Base-by-base conservation (phyloP, 1,140 invertebrate species). In the Pseudomyrmex concolor region DNA sequence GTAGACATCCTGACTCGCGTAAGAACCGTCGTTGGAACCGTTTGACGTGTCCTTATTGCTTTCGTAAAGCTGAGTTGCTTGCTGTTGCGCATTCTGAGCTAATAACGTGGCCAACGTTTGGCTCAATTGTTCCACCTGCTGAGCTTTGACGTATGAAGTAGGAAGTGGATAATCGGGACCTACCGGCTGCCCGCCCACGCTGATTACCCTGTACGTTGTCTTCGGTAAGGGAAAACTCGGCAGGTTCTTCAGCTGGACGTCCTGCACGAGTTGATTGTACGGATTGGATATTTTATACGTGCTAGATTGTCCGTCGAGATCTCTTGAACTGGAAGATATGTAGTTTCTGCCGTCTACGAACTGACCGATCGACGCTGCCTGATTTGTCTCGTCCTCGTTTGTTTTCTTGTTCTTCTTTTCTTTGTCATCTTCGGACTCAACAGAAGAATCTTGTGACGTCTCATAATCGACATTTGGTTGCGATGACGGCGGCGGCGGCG, bases 301-400 rank as follows among this genome's bases (percentile, higher is more conserved):
- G 19, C 84, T 92, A 0, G 93, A 89, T 15, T 93, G 92, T 2
- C 83, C 81, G 10, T 93, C 93, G 10, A 93, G 80, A 68, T 94
- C 93, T 13, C 90, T 92, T 0, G 86, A 63, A n/a, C 64, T 91
- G 0, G 82, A 84, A 0, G 92, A 90, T n/a, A 94, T 85, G 45
- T 90, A 93, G 54, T 94, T 94, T 4, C 45, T 89, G 0, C 90
- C 92, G 48, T 94, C 93, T 4, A 92, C 81, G 57, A 90, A 93
- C 12, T 92, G 89, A 7, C 50, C 22, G 3, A 10, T 15, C 1
- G 60, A 70, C 15, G 25, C 10, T 13, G 13, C 17, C 7, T 60
- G 67, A 25, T 10, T 83, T n/a, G 22, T 19, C 19, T 82, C 77
- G 17, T 68, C 83, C 1, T 86, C 87, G 5, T 84, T 77, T 0